Evolutionary conservation across 2,888 invertebrate species (phyloP), one percentile per base, ranked within the genome.

Genomic region (Amblyteles armatorius): DNA sequence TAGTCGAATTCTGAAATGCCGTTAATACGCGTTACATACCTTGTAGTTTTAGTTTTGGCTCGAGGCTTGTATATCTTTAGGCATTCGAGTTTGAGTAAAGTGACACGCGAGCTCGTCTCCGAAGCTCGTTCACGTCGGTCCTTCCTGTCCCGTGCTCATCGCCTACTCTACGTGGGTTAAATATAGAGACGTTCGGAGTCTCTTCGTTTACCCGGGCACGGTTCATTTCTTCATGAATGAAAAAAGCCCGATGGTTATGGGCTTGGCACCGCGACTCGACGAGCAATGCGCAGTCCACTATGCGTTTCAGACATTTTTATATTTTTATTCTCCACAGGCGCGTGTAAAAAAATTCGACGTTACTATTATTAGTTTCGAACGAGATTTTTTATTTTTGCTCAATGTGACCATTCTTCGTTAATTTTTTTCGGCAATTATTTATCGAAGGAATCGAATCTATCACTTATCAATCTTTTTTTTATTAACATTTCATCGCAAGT

Each of bases 161-260:
- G 90, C 90, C 90, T 48, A 48, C 90, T 90, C 90, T 89, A 88
- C 90, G 85, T 80, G 90, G 89, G 91, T 91, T 92, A 92, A 92
- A 92, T 92, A 91, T 92, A 91, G 91, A 91, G 91, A 91, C 88
- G 88, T 89, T 90, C 89, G 87, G 88, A 29, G 88, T 86, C 88
- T 90, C 80, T 80, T 16, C 90, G 90, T 92, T 92, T 92, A 92
- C 92, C 91, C 90, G 89, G 90, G 91, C 92, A 89, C 87, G 90
- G 91, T 92, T 92, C 92, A 92, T 91, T 92, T 92, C 91, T 91
- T 92, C 91, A 91, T 93, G 92, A 92, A 93, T 92, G 92, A 92
- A 91, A 90, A 79, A 19, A 73, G 22, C 63, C 22, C 48, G 26
- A 29, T 60, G 36, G 29, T 33, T 50, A 44, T 55, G 44, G 29